A percentile compares a stretch with the other conserved stretches of the same genome.
Evolutionary conservation across 2,888 invertebrate genomes (phyloP).

Genomic region (Chironomus riparius): DNA sequence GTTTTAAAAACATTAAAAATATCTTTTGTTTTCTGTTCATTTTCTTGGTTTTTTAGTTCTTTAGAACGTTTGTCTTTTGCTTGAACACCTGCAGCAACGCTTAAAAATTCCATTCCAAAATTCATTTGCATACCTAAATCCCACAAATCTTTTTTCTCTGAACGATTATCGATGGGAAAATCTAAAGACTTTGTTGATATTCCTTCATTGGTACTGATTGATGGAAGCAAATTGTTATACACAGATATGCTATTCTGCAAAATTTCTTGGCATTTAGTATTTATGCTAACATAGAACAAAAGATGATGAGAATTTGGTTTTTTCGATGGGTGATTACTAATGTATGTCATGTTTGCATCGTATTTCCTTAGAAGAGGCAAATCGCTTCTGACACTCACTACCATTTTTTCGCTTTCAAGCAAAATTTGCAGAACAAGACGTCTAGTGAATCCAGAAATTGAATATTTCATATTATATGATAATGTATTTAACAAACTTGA

Average conservation of each 20-base stretch:
- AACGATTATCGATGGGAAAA: conserved; percentile 30
- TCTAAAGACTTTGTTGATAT: conserved; percentile 28
- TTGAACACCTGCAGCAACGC: conserved; percentile 75
- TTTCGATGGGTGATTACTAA: conserved; percentile 55
- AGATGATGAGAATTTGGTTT: conserved; percentile 65
- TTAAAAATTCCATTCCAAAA: conserved; percentile 51
- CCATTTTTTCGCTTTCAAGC: conserved; percentile 74
- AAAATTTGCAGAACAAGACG: conserved; percentile 76
- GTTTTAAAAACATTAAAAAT: conserved; percentile 27
- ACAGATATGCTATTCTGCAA: conserved; percentile 52
- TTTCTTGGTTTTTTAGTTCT: conserved; percentile 61
- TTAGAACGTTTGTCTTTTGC: conserved; percentile 85
- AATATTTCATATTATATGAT: conserved; percentile 34
- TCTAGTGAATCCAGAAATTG: conserved; percentile 78
- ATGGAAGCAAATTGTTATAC: conserved; percentile 38
- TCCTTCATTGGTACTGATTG: conserved; percentile 32
- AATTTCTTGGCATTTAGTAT: conserved; percentile 65
- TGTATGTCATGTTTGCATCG: conserved; percentile 35
- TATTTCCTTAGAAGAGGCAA: conserved; percentile 37
- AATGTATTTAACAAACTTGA: conserved; percentile 19
- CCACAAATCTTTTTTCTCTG: conserved; percentile 38
- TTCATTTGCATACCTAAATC: conserved; percentile 43
- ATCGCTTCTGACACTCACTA: conserved; percentile 56
- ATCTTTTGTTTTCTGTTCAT: conserved; percentile 34
- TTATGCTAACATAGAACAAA: conserved; percentile 63